Percentiles rank a stretch among this genome's conserved stretches.
Conservation (phyloP, 2,113 vertebrate species). For the Pelusios castaneus region DNA sequence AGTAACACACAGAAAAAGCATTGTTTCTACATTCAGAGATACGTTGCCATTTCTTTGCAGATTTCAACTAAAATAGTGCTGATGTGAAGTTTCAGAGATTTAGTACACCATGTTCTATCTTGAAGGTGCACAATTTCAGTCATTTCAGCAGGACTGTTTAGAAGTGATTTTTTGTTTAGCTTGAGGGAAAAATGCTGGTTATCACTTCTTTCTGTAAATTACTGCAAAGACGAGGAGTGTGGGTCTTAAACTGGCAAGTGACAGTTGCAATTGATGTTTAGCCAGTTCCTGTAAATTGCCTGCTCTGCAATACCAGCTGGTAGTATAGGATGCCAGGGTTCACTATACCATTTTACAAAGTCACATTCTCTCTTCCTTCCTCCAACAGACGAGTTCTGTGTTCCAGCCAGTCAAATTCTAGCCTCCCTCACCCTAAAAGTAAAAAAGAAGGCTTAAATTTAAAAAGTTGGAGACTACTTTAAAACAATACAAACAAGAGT, state of each 20-base stretch:
- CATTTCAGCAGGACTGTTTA: not conserved
- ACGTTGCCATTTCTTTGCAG: too few relatives aligned
- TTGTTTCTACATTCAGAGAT: too few relatives aligned
- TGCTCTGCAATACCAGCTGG: not conserved
- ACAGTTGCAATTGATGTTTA: not conserved
- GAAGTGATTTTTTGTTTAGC: not conserved
- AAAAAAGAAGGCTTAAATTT: not conserved
- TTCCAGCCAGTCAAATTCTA: not conserved
- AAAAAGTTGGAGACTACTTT: not conserved
- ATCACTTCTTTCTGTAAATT: not conserved
- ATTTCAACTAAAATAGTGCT: too few relatives aligned
- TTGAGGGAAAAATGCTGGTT: not conserved
- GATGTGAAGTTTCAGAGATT: too few relatives aligned
- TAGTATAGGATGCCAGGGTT: not conserved
- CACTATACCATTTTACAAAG: not conserved
- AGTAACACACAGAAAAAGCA: too few relatives aligned
- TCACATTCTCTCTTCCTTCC: accelerated
- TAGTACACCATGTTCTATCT: too few relatives aligned
- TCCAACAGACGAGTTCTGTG: not conserved
- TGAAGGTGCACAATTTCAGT: too few relatives aligned
- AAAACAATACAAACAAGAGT: not conserved
- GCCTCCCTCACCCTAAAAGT: not conserved
- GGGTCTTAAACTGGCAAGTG: not conserved
- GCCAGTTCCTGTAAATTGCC: not conserved
- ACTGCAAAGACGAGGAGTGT: not conserved